A percentile compares a stretch with the other conserved stretches of the same genome.
phyloP scores from a whole-genome alignment of 2,888 invertebrate genomes.

The Aproaerema taeniolella region DNA sequence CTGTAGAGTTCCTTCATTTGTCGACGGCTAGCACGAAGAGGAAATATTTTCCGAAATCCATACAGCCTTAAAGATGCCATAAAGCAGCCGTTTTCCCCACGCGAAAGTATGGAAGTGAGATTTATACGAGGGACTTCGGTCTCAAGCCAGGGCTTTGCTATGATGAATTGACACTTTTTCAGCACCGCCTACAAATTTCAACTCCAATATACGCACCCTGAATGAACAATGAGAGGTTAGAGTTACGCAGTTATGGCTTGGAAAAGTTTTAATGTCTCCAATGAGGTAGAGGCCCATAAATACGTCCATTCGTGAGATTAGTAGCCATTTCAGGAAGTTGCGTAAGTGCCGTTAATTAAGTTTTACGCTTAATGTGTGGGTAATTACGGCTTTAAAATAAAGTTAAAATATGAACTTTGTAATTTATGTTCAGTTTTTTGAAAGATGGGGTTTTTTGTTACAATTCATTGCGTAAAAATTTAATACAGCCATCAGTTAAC shows the following conservation, averaged over 20 bases:
- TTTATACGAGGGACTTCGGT: conserved; percentile 72
- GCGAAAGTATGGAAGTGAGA: conserved; percentile 77
- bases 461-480: too few relatives aligned
- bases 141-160: conserved; percentile 71
- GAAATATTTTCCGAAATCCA: conserved; percentile 78
- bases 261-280: conserved; percentile 72
- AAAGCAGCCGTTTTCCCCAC: conserved; percentile 76
- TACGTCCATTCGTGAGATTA: conserved; percentile 63
- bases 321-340: conserved; percentile 53
- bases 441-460: too few relatives aligned
- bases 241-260: conserved; percentile 59
- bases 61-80: conserved; percentile 78
- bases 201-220: conserved; percentile 70
- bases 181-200: conserved; percentile 71
- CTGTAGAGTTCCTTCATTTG: conserved; percentile 66
- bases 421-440: too few relatives aligned
- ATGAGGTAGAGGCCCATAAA: conserved; percentile 67
- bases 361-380: conserved; percentile 25
- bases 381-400: conserved; percentile 4
- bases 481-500: too few relatives aligned
- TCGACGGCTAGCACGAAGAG: conserved; percentile 71
- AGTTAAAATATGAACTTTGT: neutral
- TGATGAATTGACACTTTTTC: conserved; percentile 78
- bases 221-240: conserved; percentile 70
- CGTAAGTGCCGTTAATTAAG: conserved; percentile 45